Evolutionary conservation across 2,113 vertebrate genomes (phyloP).

Genomic region (Perca flavescens): DNA sequence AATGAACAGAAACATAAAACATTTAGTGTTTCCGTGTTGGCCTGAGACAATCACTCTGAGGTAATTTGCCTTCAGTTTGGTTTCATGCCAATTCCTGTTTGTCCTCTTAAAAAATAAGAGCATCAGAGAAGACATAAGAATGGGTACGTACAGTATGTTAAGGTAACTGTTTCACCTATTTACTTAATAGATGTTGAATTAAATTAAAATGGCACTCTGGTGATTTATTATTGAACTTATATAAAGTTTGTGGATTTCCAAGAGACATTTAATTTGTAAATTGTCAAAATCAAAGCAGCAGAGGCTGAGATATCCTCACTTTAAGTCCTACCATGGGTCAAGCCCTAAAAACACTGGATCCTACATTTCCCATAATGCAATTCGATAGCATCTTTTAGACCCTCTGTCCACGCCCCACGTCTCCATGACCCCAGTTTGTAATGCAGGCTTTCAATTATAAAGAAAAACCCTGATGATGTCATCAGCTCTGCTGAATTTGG

Average conservation of each 20-base stretch:
- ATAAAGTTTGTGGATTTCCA: background rate
- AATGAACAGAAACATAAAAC: background rate
- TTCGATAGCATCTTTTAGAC: background rate
- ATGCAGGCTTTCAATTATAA: background rate
- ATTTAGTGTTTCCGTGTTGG: background rate
- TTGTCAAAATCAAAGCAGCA: background rate
- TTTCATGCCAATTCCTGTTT: background rate
- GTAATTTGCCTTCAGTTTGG: slow-evolving; percentile 63
- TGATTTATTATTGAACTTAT: background rate
- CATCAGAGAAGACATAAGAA: background rate
- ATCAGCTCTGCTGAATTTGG: background rate
- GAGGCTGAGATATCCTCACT: background rate
- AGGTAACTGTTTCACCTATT: background rate
- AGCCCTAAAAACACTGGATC: background rate
- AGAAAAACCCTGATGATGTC: background rate
- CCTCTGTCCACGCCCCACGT: background rate
- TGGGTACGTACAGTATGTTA: background rate
- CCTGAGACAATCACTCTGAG: slow-evolving; percentile 66
- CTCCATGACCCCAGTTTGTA: background rate
- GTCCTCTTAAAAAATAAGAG: background rate
- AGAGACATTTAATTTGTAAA: background rate
- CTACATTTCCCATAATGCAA: background rate
- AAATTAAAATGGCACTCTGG: background rate
- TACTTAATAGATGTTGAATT: background rate
- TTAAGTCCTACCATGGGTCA: background rate